Percentiles rank a stretch among this genome's conserved stretches.
Conservation (phyloP, 2,888 invertebrate species). For the Meliscaeva auricollis region DNA sequence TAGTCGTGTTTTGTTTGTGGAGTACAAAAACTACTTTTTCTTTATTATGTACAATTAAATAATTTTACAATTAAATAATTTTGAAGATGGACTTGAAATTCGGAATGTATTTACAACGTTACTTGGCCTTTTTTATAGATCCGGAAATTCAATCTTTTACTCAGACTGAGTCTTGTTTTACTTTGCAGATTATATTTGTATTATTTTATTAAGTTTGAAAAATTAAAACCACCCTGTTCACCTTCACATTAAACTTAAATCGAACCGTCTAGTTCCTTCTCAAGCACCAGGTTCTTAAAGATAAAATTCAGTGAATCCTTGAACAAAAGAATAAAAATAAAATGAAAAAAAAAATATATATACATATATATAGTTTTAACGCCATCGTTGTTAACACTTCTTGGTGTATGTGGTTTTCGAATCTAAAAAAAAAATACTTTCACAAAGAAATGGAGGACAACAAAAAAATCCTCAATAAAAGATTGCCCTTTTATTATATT, state of each 20-base stretch:
- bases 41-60: too few species aligned
- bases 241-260: background rate
- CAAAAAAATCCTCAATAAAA: slow-evolving; percentile 36
- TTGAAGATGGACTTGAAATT: too few species aligned
- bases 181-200: too few species aligned
- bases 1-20: too few species aligned
- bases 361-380: slow-evolving; percentile 58
- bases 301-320: slow-evolving; percentile 48
- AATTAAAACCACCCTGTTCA: slow-evolving; percentile 9
- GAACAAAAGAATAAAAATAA: background rate
- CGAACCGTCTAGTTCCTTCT: background rate
- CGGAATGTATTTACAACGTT: too few species aligned
- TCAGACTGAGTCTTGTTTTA: too few species aligned
- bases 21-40: too few species aligned
- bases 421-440: slow-evolving; percentile 16
- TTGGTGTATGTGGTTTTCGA: slow-evolving; percentile 26
- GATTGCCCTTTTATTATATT: slow-evolving; percentile 46
- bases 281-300: slow-evolving; percentile 21
- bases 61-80: too few species aligned
- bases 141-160: too few species aligned
- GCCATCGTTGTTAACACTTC: slow-evolving; percentile 56
- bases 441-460: background rate
- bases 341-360: slow-evolving; percentile 16
- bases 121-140: too few species aligned
- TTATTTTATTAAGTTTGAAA: too few species aligned